Base-by-base conservation (phyloP, 2,113 vertebrate species). In the Noctilio leporinus region DNA sequence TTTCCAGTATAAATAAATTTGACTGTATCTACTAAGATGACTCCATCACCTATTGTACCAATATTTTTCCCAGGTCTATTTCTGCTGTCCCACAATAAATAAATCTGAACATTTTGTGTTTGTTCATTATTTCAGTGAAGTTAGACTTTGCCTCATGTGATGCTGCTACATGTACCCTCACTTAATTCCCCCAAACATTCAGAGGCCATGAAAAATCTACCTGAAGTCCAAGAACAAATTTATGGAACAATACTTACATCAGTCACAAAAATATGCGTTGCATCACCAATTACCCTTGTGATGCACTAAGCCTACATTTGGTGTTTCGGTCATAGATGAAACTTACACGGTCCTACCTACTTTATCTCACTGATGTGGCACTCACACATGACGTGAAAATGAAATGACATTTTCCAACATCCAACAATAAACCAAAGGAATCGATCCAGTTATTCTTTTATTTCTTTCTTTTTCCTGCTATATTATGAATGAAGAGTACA, bases 401-500 rank as follows among this genome's bases (percentile, higher is more conserved):
- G 20, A 78, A 94, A 73, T 17, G 8, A 35, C 45, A 89, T 69
- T 73, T 92, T 83, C 81, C 30, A 81, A 12, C 30, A 75, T 35
- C 3, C 15, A 10, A 89, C n/a, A 75, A 0, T 57, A 55, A 93
- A 76, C 70, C 64, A 72, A 92, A 67, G 19, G 16, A 7, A 76
- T 92, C 5, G 9, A 67, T 93, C 7, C 12, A 87, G 5, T 57
- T 38, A 53, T 16, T 67, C 55, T 85, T 55, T 85, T 75, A n/a
- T n/a, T n/a, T n/a, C n/a, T n/a, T n/a, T n/a, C n/a, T n/a, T n/a
- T n/a, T n/a, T n/a, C n/a, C n/a, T 65, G 26, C 24, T 77, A n/a
- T 69, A 59, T 59, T 70, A 86, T 47, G 45, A 95, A 89, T 20
- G 45, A 95, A 89, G 20, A 95, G 86, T 76, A 75, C 35, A 83